Conservation (phyloP, 92 coral and sea anemone genomes). For the Zoanthus solanderi region DNA sequence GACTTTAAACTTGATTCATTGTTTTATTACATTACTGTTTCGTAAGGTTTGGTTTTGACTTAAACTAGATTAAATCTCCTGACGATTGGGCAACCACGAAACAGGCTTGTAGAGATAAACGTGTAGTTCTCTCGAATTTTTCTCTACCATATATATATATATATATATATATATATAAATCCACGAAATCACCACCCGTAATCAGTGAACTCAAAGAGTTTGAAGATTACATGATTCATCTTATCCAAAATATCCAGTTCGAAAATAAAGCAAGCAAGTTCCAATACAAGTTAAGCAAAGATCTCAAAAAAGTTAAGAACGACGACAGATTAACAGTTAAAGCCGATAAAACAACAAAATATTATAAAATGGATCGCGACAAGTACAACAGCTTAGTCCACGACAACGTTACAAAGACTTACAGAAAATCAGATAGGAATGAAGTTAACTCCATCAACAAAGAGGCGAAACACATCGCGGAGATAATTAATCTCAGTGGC, state of each 20-base stretch:
- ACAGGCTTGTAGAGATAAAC: too few relatives aligned
- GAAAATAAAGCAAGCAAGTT: not conserved
- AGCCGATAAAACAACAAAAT: too few relatives aligned
- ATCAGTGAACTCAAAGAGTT: not conserved
- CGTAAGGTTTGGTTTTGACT: too few relatives aligned
- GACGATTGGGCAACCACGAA: too few relatives aligned
- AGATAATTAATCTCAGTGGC: too few relatives aligned
- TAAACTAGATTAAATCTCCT: too few relatives aligned
- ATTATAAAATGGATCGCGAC: too few relatives aligned
- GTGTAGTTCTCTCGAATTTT: too few relatives aligned
- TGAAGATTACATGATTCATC: not conserved
- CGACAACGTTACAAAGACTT: not conserved
- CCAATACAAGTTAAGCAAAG: not conserved
- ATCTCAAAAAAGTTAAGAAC: not conserved
- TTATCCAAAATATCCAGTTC: not conserved
- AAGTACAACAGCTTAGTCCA: not conserved
- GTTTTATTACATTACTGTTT: too few relatives aligned
- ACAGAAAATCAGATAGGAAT: not conserved
- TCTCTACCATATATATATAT: too few relatives aligned
- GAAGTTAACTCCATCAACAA: not conserved
- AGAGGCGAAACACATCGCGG: not conserved
- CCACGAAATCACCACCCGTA: not conserved
- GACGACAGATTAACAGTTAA: not conserved
- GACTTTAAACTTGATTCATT: too few relatives aligned
- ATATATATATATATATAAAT: too few relatives aligned